Evolutionary conservation across 2,797 vertebrate species (phyloP), one percentile per base, ranked within the genome.

Genomic region (Tenualosa thibaudeaui): DNA sequence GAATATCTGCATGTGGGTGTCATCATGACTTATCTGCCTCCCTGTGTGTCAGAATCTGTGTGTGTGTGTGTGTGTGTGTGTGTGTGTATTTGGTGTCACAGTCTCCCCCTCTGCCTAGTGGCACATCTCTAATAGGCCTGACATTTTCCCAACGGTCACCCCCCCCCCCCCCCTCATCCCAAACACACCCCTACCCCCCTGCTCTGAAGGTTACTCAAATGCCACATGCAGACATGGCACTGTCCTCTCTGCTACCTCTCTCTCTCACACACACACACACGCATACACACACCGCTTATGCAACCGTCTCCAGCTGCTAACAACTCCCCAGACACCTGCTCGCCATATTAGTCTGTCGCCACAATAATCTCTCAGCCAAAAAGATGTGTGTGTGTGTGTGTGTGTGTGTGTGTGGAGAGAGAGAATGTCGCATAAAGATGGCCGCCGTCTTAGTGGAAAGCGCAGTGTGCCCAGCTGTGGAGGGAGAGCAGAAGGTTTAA

Each of bases 261-360:
- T 49, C 46, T 49, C 46, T 49, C 12, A 0, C 12, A 8, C 65
- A 4, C 12, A 4, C 12, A 26, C 65, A 17, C 68, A 15, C 68
- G 7, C 68, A 43, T 37, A 43, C 68, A 15, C 37, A n/a, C 9
- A 68, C 3, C 26, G 22, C 62, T 78, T 88, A 68, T 54, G 10
- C 81, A 86, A 68, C 81, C 46, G n/a, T 50, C 50, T 60, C 31
- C 53, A 46, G 81, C 53, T 82, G 84, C 83, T 84, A 46, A 37
- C 26, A 50, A 83, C 65, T 50, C 83, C 86, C 65, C 26, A 8
- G 81, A 83, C 84, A 87, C 85, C 85, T 89, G 84, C 84, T 84
- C 83, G 84, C 86, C 84, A 65, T 82, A 82, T 82, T 86, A 50
- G 82, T 83, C 84, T 81, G 82, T 75, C 71, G 43, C 40, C 83